These are phyloP conservation scores for Amphibalanus amphitrite DNA, from an alignment of 1,140 invertebrate species.

Conservation along the genomic window DNA sequence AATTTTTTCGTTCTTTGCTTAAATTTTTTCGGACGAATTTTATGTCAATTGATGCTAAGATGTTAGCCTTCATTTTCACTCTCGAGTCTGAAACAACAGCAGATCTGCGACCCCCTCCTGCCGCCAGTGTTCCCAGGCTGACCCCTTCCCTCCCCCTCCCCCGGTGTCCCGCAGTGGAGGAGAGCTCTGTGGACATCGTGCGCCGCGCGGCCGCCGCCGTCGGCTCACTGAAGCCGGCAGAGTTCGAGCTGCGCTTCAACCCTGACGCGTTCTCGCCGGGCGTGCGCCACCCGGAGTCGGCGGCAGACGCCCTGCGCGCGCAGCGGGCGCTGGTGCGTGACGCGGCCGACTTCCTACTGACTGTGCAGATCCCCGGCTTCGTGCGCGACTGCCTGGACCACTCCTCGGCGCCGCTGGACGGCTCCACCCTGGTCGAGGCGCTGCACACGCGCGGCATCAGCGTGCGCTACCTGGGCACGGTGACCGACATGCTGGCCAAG, in stretches of 20 bases:
- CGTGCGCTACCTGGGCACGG: slow-evolving; percentile 83
- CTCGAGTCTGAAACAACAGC: no score
- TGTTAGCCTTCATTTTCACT: no score
- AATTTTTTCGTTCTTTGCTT: no score
- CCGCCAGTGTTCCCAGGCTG: no score
- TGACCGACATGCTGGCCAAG: slow-evolving; percentile 55
- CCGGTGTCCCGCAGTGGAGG: slow-evolving; percentile 37
- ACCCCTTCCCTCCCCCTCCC: background rate
- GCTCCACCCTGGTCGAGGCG: slow-evolving; percentile 76
- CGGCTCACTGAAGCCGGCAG: slow-evolving; percentile 77
- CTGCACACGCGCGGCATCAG: slow-evolving; percentile 91
- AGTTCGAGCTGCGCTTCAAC: slow-evolving; percentile 96
- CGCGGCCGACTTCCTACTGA: slow-evolving; percentile 83
- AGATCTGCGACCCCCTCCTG: no score
- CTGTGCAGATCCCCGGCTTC: slow-evolving; percentile 83
- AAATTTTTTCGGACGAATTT: no score
- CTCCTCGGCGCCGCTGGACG: slow-evolving; percentile 83
- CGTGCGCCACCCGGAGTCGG: slow-evolving; percentile 59
- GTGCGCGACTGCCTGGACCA: slow-evolving; percentile 84
- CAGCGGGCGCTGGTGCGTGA: slow-evolving; percentile 81
- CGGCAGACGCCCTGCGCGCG: slow-evolving; percentile 48
- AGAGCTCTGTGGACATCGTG: slow-evolving; percentile 74
- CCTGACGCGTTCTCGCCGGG: slow-evolving; percentile 92
- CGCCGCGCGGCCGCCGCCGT: slow-evolving; percentile 71
- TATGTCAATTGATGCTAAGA: no score